Conservation (phyloP, 2,888 invertebrate species). For the Brachyptera risi region DNA sequence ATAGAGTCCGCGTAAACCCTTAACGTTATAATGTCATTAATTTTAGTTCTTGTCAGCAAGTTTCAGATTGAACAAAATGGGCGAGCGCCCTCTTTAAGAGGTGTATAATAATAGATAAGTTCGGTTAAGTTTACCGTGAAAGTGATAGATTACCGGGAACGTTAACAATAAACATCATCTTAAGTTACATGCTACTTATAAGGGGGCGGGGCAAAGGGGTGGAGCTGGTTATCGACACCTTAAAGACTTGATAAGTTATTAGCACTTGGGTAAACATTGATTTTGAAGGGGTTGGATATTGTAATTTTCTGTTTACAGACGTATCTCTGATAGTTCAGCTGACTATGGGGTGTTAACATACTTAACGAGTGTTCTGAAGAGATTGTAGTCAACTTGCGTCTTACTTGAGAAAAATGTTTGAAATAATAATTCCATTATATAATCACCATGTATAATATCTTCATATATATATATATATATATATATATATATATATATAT, state of each 20-base stretch:
- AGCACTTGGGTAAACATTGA: neutral
- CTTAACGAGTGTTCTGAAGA: too few relatives aligned
- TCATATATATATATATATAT: too few relatives aligned
- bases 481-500: too few relatives aligned
- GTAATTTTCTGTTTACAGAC: neutral
- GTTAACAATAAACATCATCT: neutral
- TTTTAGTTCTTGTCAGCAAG: neutral
- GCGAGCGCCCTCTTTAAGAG: too few relatives aligned
- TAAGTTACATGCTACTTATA: neutral
- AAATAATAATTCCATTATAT: too few relatives aligned
- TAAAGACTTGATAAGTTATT: neutral
- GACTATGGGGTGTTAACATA: too few relatives aligned
- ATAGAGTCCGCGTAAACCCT: conserved; percentile 7
- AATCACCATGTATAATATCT: too few relatives aligned
- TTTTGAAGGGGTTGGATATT: neutral
- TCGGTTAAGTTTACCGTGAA: neutral
- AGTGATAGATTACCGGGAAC: neutral
- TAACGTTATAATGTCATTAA: conserved; percentile 13
- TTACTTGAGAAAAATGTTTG: too few relatives aligned
- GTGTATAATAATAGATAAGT: too few relatives aligned
- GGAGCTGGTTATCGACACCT: neutral
- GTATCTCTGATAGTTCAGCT: neutral
- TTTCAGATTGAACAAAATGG: neutral
- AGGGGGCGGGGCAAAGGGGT: neutral
- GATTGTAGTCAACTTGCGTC: too few relatives aligned